phyloP scores from a whole-genome alignment of 2,797 vertebrate genomes.

The Brachyalestes nurse region DNA sequence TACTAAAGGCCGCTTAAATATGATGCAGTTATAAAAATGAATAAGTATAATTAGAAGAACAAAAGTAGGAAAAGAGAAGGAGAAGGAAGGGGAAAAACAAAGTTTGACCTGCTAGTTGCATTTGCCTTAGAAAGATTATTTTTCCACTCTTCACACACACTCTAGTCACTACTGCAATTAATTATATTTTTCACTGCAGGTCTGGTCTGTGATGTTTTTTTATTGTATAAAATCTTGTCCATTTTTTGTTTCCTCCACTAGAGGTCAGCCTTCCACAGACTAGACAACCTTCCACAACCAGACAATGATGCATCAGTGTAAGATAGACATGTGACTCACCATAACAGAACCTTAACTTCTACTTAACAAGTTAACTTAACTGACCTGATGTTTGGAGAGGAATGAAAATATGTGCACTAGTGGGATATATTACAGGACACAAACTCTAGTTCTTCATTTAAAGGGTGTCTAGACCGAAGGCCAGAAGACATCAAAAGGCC shows the following conservation, averaged over 20 bases:
- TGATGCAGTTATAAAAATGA: too few relatives aligned
- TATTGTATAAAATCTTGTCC: background rate
- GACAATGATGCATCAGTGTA: too few relatives aligned
- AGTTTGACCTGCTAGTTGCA: too few relatives aligned
- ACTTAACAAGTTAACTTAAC: background rate
- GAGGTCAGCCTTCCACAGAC: slow-evolving; percentile 11
- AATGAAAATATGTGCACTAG: background rate
- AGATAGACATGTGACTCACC: background rate
- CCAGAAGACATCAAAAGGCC: background rate
- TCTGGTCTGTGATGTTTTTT: background rate
- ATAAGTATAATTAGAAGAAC: too few relatives aligned
- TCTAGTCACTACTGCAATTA: background rate
- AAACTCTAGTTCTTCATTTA: background rate
- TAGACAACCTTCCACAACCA: too few relatives aligned
- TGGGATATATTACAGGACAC: background rate
- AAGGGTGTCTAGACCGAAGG: background rate
- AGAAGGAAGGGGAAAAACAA: too few relatives aligned
- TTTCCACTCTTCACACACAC: too few relatives aligned
- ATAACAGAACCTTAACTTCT: background rate
- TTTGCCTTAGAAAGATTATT: too few relatives aligned
- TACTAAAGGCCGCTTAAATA: too few relatives aligned
- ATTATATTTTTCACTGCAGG: too few relatives aligned
- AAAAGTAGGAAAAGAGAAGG: too few relatives aligned
- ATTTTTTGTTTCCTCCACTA: slow-evolving; percentile 3
- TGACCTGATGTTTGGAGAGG: background rate